Conservation (phyloP, 1,140 invertebrate species). For the Tetragonula clypearis region DNA sequence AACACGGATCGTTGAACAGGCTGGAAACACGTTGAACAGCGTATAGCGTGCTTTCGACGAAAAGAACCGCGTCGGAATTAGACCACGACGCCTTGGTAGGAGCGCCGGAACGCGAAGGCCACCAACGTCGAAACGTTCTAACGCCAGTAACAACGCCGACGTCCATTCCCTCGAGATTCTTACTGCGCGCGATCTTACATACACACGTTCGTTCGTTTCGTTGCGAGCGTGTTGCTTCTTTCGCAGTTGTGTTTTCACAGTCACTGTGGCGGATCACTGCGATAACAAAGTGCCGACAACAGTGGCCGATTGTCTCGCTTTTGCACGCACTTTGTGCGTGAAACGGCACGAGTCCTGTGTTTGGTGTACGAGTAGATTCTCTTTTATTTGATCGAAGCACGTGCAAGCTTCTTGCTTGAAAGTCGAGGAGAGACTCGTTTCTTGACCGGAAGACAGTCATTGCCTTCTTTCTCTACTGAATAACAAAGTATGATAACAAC, state of each 20-base stretch:
- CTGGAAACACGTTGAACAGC: not conserved
- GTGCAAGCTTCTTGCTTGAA: no score
- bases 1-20: not conserved
- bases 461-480: no score
- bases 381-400: no score
- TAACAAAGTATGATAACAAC: no score
- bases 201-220: not conserved
- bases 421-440: no score
- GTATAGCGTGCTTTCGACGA: not conserved
- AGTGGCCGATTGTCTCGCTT: not conserved
- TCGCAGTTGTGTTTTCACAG: not conserved
- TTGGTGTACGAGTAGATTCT: not conserved
- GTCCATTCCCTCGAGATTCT: slow-evolving; percentile 46
- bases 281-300: not conserved
- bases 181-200: not conserved
- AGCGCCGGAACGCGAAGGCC: slow-evolving; percentile 35
- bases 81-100: slow-evolving; percentile 52
- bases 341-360: not conserved
- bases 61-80: slow-evolving; percentile 56
- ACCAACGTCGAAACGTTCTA: slow-evolving; percentile 34
- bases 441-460: no score
- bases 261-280: not conserved
- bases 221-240: not conserved
- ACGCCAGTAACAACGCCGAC: slow-evolving; percentile 54
- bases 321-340: not conserved